Evolutionary conservation across 2,113 vertebrate genomes (phyloP), one percentile per base, ranked within the genome.

Genomic region (Genyomyrus donnyi): DNA sequence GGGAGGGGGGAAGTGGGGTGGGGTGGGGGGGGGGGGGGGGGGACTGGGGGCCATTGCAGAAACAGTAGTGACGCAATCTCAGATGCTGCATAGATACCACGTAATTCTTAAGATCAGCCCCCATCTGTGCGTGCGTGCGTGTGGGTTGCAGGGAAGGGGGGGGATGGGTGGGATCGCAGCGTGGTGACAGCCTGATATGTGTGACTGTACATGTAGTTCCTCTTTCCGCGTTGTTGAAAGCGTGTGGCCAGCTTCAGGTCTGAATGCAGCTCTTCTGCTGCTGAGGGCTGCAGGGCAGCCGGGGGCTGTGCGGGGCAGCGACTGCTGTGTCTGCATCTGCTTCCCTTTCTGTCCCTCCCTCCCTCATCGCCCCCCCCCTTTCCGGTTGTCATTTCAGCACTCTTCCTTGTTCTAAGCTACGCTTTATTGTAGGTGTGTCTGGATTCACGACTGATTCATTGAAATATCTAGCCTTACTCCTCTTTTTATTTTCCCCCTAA

Each of bases 31-130:
- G 39, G 35, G 0, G 39, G 21, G 39, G 35, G 0, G 85, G 10
- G 8, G 27, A 3, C 46, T 50, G 45, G 27, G 21, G 48, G n/a
- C 2, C 21, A 8, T 87, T 56, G 66, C 48, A 56, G 66, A 31
- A n/a, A 85, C 87, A 89, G 31, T 0, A 48, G 39, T 46, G 89
- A 83, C 50, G 88, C 49, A 88, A 88, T 56, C 91, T 84, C 88
- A 89, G 87, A 42, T 91, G 42, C 53, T 84, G 53, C 88, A 39
- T 15, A 39, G 70, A 77, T n/a, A 49, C 31, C 70, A 17, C 31
- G 84, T 50, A 85, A 85, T 85, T 45, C 84, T 49, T 21, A 5
- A 85, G 84, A 85, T 48, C 45, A 50, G 24, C 8, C 45, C 42
- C 62, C 62, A n/a, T 66, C 58, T 66, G 58, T 62, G 58, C 21